Evolutionary conservation across 2,888 invertebrate species (phyloP), one percentile per base, ranked within the genome.

Genomic region (Hermaeophaga mercurialis): DNA sequence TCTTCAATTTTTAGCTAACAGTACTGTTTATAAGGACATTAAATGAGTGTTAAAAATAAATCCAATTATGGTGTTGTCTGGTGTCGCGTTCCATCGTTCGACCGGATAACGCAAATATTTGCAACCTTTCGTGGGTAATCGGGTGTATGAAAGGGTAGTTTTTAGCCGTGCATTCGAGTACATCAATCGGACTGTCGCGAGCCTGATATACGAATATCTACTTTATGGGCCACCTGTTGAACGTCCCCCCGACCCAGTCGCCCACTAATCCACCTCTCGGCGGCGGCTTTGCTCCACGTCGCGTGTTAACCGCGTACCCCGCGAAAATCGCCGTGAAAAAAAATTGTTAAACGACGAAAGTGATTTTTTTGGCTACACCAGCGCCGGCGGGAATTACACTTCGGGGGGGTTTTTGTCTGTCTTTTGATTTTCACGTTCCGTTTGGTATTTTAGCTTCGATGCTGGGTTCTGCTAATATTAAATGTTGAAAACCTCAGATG

Each of bases 201-300:
- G 70, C 72, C 72, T 77, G 78, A 79, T 79, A 79, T 78, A 79
- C 79, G 79, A 78, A 79, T 79, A 79, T 78, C 79, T 79, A 77
- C 78, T 79, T 79, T 79, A 79, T 76, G 79, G 75, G 76, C 79
- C 78, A 79, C 79, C 78, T 79, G 79, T 79, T 79, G 79, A 74
- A 61, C 56, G 26, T 34, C 14, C 46, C 56, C 31, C 41, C 2
- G 11, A n/a, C n/a, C 47, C 1, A 24, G 48, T 52, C 58, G 39
- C 62, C 63, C 59, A 28, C 58, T 22, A 41, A 41, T 41, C 41
- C 41, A 41, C 41, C 22, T 12, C 41, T 41, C 9, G 41, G 8
- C 12, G 18, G 41, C 53, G 38, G 56, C 44, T 52, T 45, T 39
- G 52, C 56, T 46, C 52, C 55, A 49, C 14, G 33, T 31, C 56